Evolutionary conservation across 2,888 invertebrate genomes (phyloP).

Genomic region (Drosophila kokeensis): DNA sequence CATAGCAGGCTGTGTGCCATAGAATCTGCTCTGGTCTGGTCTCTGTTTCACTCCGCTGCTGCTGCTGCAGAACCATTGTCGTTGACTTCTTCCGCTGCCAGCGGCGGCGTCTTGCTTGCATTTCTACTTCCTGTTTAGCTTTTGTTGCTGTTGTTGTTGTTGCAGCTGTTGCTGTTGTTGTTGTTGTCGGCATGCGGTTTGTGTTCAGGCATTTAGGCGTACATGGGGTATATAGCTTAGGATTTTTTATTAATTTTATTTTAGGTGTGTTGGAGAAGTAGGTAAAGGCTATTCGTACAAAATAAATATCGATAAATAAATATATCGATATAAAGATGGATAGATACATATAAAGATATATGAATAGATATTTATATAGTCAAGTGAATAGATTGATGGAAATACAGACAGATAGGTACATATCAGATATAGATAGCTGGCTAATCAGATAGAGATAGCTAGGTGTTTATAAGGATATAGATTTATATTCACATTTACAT

Average conservation of each 20-base stretch:
- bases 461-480: background rate
- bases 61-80: conserved; percentile 53
- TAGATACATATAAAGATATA: background rate
- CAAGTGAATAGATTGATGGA: no score
- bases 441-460: background rate
- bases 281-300: background rate
- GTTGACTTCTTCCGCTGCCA: conserved; percentile 84
- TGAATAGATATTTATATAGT: background rate
- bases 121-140: conserved; percentile 76
- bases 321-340: background rate
- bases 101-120: conserved; percentile 79
- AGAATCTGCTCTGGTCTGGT: conserved; percentile 50
- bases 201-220: conserved; percentile 27
- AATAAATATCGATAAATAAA: background rate
- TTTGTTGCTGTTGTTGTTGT: conserved; percentile 50
- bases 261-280: background rate
- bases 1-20: conserved; percentile 37
- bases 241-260: background rate
- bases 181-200: conserved; percentile 58
- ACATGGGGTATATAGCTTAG: conserved; percentile 1
- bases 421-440: background rate
- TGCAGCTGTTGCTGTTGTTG: conserved; percentile 43
- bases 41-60: conserved; percentile 22
- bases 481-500: accelerated
- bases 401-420: background rate